A percentile compares a stretch with the other conserved stretches of the same genome.
phyloP scores from a whole-genome alignment of 1,140 invertebrate species.

The Anthonomus grandis region DNA sequence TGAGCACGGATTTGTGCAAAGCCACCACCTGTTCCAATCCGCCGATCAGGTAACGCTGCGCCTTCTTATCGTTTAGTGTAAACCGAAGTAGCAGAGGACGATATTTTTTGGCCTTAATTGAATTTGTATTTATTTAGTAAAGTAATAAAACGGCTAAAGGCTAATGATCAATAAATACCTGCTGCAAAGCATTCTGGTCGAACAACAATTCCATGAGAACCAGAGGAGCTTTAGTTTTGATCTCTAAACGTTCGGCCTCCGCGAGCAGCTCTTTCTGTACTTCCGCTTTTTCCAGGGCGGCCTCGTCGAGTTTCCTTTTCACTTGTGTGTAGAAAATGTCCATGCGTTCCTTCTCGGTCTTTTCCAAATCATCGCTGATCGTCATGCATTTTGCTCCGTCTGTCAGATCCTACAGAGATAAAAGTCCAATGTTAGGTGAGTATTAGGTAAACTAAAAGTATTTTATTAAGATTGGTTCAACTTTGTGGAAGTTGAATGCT shows the following conservation, averaged over 20 bases:
- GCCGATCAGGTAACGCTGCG: slow-evolving; percentile 92
- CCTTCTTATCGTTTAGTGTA: slow-evolving; percentile 83
- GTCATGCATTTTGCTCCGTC: slow-evolving; percentile 92
- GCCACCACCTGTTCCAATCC: slow-evolving; percentile 93
- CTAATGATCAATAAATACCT: slow-evolving; percentile 52
- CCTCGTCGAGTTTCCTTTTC: slow-evolving; percentile 68
- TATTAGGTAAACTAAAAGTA: too few relatives aligned
- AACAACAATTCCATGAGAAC: slow-evolving; percentile 93
- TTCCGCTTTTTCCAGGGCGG: slow-evolving; percentile 57
- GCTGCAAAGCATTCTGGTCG: slow-evolving; percentile 75
- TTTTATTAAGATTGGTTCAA: neutral
- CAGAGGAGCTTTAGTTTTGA: slow-evolving; percentile 90
- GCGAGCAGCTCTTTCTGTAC: slow-evolving; percentile 82
- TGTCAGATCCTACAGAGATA: slow-evolving; percentile 65
- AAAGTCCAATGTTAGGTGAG: neutral
- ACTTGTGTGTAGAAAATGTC: slow-evolving; percentile 91
- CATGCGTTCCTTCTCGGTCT: slow-evolving; percentile 92
- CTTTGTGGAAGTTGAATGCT: too few relatives aligned
- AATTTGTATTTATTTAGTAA: too few relatives aligned
- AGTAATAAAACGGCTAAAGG: neutral
- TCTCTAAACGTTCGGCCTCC: slow-evolving; percentile 93
- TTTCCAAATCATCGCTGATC: slow-evolving; percentile 93
- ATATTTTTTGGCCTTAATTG: slow-evolving; percentile 54
- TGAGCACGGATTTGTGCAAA: slow-evolving; percentile 72
- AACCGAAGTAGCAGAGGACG: slow-evolving; percentile 77